These are phyloP conservation scores for Drosophila ironensis DNA, from an alignment of 1,140 invertebrate species.

Conservation along the genomic window DNA sequence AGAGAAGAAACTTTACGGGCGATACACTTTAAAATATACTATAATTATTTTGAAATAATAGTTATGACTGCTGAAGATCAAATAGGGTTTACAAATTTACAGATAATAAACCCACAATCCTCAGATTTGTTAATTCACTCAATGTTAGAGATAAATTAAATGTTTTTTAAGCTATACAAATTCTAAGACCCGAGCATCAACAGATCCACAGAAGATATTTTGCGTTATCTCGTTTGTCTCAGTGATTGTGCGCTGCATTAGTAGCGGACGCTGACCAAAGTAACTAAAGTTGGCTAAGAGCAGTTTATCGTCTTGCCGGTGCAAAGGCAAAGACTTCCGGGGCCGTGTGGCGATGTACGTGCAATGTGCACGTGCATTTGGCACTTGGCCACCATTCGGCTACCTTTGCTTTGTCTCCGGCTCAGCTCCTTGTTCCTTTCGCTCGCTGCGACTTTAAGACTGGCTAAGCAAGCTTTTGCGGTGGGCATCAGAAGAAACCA, in stretches of 20 bases:
- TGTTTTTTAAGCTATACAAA: no score
- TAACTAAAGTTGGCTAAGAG: constrained; percentile 79
- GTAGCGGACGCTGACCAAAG: constrained; percentile 61
- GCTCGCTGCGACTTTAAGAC: constrained; percentile 56
- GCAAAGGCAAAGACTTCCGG: background rate
- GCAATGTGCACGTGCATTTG: constrained; percentile 65
- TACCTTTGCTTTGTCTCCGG: constrained; percentile 63
- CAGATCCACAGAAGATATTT: background rate
- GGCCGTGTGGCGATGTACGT: constrained; percentile 33
- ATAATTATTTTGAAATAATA: no score
- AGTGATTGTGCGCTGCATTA: constrained; percentile 46
- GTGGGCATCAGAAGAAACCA: constrained; percentile 18
- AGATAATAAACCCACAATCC: no score
- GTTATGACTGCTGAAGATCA: no score
- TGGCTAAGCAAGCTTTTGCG: constrained; percentile 73
- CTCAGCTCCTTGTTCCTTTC: constrained; percentile 51
- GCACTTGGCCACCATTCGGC: constrained; percentile 58
- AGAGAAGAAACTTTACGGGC: constrained; percentile 35
- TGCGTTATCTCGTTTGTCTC: background rate
- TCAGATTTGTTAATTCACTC: no score
- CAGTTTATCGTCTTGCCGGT: constrained; percentile 66
- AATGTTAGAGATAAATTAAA: no score
- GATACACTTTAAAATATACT: background rate
- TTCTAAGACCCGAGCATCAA: no score
- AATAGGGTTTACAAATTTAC: no score